Conservation (phyloP, 2,113 vertebrate species). For the Eretmodus cyanostictus region DNA sequence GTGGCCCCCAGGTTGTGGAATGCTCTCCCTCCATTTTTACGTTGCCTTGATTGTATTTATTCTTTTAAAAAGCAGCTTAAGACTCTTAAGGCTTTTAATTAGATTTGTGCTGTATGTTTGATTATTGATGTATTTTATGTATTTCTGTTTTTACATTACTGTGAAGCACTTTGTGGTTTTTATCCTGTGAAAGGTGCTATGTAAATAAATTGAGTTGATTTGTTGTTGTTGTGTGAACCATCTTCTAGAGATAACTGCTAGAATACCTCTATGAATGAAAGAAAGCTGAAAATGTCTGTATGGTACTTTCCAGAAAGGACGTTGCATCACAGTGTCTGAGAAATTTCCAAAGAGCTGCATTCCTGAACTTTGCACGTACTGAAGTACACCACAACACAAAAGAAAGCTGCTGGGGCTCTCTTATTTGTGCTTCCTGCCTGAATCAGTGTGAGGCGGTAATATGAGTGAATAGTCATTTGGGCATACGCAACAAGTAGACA, state of each 20-base stretch:
- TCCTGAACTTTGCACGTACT: neutral
- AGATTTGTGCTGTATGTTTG: neutral
- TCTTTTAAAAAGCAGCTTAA: neutral
- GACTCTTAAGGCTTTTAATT: neutral
- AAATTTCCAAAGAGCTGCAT: neutral
- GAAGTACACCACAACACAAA: neutral
- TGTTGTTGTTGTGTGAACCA: neutral
- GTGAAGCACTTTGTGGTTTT: neutral
- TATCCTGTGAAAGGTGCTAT: neutral
- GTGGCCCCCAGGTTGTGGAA: neutral
- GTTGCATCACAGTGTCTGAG: neutral
- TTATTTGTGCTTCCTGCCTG: neutral
- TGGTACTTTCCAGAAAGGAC: neutral
- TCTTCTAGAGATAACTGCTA: neutral
- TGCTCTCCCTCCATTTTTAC: neutral
- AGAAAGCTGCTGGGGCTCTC: neutral
- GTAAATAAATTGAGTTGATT: neutral
- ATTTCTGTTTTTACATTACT: neutral
- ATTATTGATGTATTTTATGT: neutral
- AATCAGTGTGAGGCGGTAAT: neutral
- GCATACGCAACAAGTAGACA: neutral
- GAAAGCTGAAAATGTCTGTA: neutral
- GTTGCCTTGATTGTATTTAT: neutral
- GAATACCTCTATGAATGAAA: neutral
- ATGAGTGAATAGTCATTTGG: neutral